Evolutionary conservation across 2,888 invertebrate species (phyloP).

Genomic region (Tenthredo amoena): DNA sequence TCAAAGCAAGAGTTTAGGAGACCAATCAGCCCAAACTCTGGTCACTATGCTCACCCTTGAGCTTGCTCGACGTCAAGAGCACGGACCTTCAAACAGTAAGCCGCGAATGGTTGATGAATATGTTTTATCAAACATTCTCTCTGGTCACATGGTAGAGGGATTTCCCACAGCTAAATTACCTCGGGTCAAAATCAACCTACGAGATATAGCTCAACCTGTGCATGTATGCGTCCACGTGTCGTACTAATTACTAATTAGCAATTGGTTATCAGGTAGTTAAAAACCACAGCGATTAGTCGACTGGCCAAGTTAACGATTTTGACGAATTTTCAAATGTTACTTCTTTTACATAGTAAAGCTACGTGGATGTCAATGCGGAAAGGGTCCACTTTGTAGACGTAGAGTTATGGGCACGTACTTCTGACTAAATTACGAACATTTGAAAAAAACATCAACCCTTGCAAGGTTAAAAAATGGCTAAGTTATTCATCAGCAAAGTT

Average conservation of each 20-base stretch:
- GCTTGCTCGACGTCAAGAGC: conserved; percentile 31
- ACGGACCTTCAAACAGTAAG: conserved; percentile 23
- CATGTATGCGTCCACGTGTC: neutral
- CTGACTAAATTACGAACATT: neutral
- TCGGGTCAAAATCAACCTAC: neutral
- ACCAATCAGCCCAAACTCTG: conserved; percentile 28
- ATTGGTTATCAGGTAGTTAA: neutral
- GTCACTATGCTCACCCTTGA: conserved; percentile 8
- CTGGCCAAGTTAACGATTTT: neutral
- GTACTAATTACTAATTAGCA: neutral
- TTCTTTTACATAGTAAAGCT: too few relatives aligned
- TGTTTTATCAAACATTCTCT: conserved; percentile 19
- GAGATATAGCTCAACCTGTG: neutral
- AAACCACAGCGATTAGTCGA: neutral
- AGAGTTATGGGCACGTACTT: neutral
- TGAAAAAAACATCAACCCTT: neutral
- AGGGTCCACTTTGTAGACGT: neutral
- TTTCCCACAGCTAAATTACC: neutral
- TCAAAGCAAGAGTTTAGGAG: conserved; percentile 27
- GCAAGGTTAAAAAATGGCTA: neutral
- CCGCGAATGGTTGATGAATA: neutral
- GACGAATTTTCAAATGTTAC: neutral
- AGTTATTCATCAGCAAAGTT: neutral
- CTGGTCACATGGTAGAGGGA: neutral
- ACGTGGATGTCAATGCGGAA: neutral